Conservation (phyloP, 2,888 invertebrate species). For the Patella caerulea region DNA sequence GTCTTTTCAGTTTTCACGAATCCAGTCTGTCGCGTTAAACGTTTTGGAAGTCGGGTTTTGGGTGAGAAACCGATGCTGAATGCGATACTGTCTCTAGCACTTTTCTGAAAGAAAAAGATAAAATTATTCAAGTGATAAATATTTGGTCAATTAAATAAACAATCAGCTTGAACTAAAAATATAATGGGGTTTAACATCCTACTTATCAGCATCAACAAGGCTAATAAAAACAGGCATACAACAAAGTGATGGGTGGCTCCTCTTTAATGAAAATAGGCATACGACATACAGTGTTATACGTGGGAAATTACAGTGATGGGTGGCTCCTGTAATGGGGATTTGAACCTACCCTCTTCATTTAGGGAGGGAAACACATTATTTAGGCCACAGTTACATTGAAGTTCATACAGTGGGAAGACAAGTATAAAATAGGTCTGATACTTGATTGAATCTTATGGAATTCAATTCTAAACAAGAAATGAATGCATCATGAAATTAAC, state of each 20-base stretch:
- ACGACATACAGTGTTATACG: neutral
- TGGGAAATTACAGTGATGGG: neutral
- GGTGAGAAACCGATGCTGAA: constrained; percentile 59
- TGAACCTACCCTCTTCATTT: neutral
- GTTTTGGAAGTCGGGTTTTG: constrained; percentile 21
- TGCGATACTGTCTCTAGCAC: constrained; percentile 49
- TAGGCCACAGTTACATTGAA: no score
- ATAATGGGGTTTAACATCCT: no score
- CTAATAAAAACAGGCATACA: neutral
- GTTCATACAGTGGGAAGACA: no score
- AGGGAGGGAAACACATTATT: no score
- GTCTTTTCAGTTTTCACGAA: constrained; percentile 44
- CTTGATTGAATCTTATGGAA: no score
- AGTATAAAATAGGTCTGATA: no score
- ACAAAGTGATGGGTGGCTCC: neutral
- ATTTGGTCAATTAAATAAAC: no score
- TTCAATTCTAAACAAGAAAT: no score
- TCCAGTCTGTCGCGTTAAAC: constrained; percentile 46
- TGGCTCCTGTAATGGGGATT: neutral
- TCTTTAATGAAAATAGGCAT: no score
- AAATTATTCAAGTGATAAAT: neutral
- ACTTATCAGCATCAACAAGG: neutral
- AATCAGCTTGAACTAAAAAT: no score
- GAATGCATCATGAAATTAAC: no score
- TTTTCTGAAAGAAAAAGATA: constrained; percentile 35